phyloP scores from a whole-genome alignment of 64 coral and sea anemone species.

The Cladopsammia gracilis region DNA sequence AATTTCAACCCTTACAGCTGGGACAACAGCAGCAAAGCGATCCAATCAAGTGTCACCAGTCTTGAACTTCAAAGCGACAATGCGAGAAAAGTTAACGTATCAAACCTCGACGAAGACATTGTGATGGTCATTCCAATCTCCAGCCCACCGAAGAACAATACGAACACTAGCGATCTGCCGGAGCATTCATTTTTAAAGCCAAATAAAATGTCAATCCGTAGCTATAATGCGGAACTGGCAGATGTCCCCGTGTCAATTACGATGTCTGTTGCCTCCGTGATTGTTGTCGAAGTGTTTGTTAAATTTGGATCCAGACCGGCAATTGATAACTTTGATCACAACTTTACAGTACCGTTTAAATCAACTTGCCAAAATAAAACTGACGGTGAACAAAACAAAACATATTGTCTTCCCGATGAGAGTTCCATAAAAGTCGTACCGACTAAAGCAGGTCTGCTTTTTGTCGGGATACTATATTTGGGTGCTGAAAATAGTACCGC shows the following conservation, averaged over 20 bases:
- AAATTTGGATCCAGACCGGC: constrained; percentile 60
- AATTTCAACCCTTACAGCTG: constrained; percentile 46
- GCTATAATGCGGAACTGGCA: constrained; percentile 29
- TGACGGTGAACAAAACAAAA: background rate
- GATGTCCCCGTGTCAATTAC: constrained; percentile 27
- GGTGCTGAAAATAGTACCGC: background rate
- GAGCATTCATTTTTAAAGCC: constrained; percentile 38
- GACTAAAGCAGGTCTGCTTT: constrained; percentile 39
- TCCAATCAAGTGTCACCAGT: constrained; percentile 55
- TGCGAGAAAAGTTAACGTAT: background rate
- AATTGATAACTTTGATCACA: constrained; percentile 43
- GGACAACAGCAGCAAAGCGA: constrained; percentile 29
- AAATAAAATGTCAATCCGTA: constrained; percentile 60
- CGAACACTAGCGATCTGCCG: background rate
- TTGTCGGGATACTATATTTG: constrained; percentile 40
- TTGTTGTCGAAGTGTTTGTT: constrained; percentile 35
- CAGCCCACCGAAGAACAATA: background rate
- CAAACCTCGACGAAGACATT: constrained; percentile 51
- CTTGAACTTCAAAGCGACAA: constrained; percentile 15
- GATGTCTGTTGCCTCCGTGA: constrained; percentile 1
- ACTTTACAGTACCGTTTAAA: background rate
- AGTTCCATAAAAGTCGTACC: constrained; percentile 41
- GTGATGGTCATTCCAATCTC: constrained; percentile 54
- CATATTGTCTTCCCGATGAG: constrained; percentile 24
- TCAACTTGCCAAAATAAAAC: background rate